These are phyloP conservation scores for Exaiptasia diaphana DNA, from an alignment of 64 coral and sea anemone genomes.

Conservation along the genomic window DNA sequence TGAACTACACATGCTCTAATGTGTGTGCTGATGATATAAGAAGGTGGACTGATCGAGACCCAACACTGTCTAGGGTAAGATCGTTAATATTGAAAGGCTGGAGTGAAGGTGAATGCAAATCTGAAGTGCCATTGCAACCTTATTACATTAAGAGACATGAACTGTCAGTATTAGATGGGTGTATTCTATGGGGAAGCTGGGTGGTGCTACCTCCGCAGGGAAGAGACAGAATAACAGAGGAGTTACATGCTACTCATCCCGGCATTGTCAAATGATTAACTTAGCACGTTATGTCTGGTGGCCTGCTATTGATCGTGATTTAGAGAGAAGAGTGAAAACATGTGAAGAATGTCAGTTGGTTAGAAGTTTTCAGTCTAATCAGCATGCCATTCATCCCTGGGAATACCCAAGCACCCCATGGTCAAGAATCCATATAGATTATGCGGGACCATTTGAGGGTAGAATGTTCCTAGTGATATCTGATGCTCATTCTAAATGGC, in stretches of 20 bases:
- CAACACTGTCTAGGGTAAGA: too few relatives aligned
- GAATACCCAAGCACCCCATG: neutral
- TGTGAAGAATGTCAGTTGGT: neutral
- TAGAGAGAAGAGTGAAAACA: neutral
- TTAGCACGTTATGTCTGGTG: neutral
- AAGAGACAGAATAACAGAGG: neutral
- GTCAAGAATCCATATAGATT: neutral
- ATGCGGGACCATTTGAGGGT: neutral
- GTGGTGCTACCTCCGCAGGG: neutral
- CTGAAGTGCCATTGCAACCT: neutral
- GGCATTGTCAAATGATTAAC: neutral
- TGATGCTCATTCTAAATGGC: neutral
- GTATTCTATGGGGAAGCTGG: neutral
- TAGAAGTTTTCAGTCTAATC: conserved; percentile 1
- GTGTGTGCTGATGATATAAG: neutral
- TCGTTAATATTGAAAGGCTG: neutral
- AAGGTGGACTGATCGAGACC: neutral
- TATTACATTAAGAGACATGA: neutral
- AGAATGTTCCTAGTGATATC: neutral
- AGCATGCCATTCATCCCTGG: neutral
- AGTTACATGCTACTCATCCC: neutral
- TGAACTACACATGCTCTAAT: neutral
- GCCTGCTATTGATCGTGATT: neutral
- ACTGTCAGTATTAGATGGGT: neutral
- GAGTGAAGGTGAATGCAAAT: neutral